phyloP scores from a whole-genome alignment of 2,888 invertebrate genomes.

The Euspilapteryx auroguttella region DNA sequence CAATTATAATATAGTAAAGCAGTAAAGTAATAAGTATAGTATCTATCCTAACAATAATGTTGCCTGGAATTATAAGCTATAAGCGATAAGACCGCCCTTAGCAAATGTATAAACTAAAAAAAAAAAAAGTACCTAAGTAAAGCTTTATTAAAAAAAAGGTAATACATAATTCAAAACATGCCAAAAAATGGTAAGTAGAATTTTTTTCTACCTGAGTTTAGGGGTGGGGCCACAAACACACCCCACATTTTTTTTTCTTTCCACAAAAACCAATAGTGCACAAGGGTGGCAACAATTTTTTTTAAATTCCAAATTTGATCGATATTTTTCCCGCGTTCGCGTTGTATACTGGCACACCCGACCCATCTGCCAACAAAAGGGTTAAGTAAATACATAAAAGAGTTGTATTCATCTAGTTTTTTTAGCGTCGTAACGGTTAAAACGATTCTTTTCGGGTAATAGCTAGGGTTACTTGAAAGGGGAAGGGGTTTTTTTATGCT shows the following conservation, averaged over 20 bases:
- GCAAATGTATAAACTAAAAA: no score
- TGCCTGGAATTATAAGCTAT: no score
- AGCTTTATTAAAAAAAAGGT: not conserved
- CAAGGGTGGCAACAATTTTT: constrained; percentile 49
- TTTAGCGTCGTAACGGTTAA: constrained; percentile 38
- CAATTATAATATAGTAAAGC: no score
- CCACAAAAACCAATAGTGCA: constrained; percentile 37
- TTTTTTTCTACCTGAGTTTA: constrained; percentile 34
- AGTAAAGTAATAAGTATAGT: no score
- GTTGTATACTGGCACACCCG: constrained; percentile 29
- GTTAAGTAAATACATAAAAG: constrained; percentile 38
- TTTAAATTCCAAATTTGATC: constrained; percentile 32
- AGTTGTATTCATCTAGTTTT: constrained; percentile 48
- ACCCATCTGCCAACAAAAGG: constrained; percentile 35
- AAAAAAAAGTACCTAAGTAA: not conserved
- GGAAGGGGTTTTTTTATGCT: constrained; percentile 36
- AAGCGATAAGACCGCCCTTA: no score
- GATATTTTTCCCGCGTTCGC: constrained; percentile 42
- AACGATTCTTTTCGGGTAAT: constrained; percentile 47
- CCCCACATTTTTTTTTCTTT: constrained; percentile 35
- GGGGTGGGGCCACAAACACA: constrained; percentile 34
- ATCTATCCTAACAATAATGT: no score
- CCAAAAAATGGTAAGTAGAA: no score
- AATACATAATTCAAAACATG: constrained; percentile 13
- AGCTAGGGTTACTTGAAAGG: constrained; percentile 35